Percentiles rank a stretch among this genome's conserved stretches.
phyloP scores from a whole-genome alignment of 1,140 invertebrate species.

The Scaptomyza hsui region DNA sequence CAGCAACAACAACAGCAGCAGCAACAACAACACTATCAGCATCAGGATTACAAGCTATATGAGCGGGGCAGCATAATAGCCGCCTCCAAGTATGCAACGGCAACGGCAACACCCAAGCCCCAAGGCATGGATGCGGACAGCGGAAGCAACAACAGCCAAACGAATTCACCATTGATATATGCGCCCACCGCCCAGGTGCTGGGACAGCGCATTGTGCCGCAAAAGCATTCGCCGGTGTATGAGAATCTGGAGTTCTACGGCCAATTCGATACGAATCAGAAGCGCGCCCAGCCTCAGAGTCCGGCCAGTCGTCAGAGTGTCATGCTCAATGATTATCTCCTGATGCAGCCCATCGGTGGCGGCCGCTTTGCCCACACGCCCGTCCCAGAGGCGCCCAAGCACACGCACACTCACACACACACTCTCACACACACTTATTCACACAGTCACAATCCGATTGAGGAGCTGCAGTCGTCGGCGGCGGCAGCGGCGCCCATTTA shows the following conservation, averaged over 20 bases:
- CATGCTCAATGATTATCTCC: slow-evolving; percentile 64
- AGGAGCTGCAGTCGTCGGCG: slow-evolving; percentile 37
- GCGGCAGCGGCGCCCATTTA: slow-evolving; percentile 86
- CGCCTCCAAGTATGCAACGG: slow-evolving; percentile 88
- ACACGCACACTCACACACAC: slow-evolving; percentile 3
- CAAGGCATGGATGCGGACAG: slow-evolving; percentile 84
- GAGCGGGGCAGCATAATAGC: slow-evolving; percentile 87
- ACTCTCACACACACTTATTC: slow-evolving; percentile 8
- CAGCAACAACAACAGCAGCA: slow-evolving; percentile 47
- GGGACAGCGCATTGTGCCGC: slow-evolving; percentile 70
- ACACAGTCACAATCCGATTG: slow-evolving; percentile 12
- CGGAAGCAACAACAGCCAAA: slow-evolving; percentile 11
- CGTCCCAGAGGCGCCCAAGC: slow-evolving; percentile 59
- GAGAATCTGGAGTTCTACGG: slow-evolving; percentile 92
- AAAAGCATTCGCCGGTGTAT: slow-evolving; percentile 88
- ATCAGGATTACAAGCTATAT: slow-evolving; percentile 87
- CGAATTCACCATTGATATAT: slow-evolving; percentile 55
- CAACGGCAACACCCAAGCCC: slow-evolving; percentile 88
- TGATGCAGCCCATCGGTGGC: slow-evolving; percentile 63
- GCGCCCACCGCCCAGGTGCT: slow-evolving; percentile 66
- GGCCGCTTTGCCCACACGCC: slow-evolving; percentile 81
- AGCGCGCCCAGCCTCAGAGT: slow-evolving; percentile 84
- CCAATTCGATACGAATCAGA: slow-evolving; percentile 84
- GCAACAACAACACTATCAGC: slow-evolving; percentile 29
- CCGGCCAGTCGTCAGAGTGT: slow-evolving; percentile 68